Base-by-base conservation (phyloP, 2,888 invertebrate genomes). In the Nasonia oneida region DNA sequence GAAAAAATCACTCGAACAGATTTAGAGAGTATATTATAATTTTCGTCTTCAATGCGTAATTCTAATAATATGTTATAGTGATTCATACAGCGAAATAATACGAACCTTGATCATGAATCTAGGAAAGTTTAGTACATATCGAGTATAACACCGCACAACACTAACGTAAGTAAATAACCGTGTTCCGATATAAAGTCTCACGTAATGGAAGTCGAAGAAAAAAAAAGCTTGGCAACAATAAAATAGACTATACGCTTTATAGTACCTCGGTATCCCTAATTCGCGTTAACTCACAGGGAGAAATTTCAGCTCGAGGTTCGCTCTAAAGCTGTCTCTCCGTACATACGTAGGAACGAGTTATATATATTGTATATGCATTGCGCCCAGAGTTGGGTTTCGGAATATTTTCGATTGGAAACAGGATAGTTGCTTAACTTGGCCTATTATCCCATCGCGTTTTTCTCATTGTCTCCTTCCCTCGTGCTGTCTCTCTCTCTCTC, bases 391-490 rank as follows among this genome's bases (percentile, higher is more conserved):
- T 83, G 50, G 50, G 37, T 78, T 73, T 81, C 76, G 57, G 79
- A 64, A 84, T 81, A 78, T 81, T 74, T 74, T 87, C 70, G 67
- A 81, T 80, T 39, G 64, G 50, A 18, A 77, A 50, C 53, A 50
- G 74, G 71, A 84, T 81, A 81, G 77, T 78, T 84, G 73, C 86
- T 77, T 42, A 83, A 86, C 75, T 70, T 70, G 76, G 53, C 50
- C 77, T 37, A 76, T 81, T 81, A 84, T 81, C 76, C 71, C 76
- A 33, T 50, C n/a, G 29, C 47, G 12, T 70, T 73, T 84, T 61
- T 83, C 73, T 29, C 53, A 67, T 79, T 37, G 61, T 84, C 47
- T 42, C 73, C n/a, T 10, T 73, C 42, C 47, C 42, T 12, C 23
- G n/a, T 23, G 23, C 23, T 23, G 23, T 23, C 5, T 39, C 39